Base-by-base conservation (phyloP, 2,797 vertebrate species). In the Phoebastria nigripes region DNA sequence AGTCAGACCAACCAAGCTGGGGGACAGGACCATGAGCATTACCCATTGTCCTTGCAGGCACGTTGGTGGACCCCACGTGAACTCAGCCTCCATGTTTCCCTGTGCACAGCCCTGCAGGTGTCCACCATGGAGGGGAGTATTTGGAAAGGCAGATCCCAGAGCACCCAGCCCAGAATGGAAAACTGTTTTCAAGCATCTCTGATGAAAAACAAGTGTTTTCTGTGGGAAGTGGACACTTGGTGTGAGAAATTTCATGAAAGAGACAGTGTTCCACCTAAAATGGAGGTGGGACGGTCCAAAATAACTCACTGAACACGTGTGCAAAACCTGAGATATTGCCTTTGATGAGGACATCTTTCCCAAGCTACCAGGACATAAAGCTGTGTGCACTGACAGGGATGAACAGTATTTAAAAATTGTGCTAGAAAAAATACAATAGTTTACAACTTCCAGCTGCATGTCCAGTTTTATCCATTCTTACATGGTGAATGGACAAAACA, bases 11-110 rank as follows among this genome's bases (percentile, higher is more conserved):
- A 13, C 6, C 0, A 8, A 79, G 19, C 17, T 31, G n/a, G 22
- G 51, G n/a, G 52, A 35, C 15, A 29, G 44, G 10, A 33, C 33
- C 21, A 3, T 0, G 2, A 56, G 28, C 44, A 67, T 15, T 31
- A 61, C 31, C 33, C 33, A 4, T 2, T 28, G 21, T 67, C 55
- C 37, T 46, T 74, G 39, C 29, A 69, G n/a, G 19, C 26, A 46
- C 1, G 0, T 1, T 65, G n/a, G 29, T 37, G 63, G n/a, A 14
- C 14, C 17, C 26, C 46, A 5, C 0, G 1, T 26, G 22, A 1
- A 1, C 35, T 24, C 46, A 61, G 19, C 2, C 29, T 61, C 18
- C 8, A 6, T 3, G 0, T 11, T 79, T 52, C 39, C 56, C 35
- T 69, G 20, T 28, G 16, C 41, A 59, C 6, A 72, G 54, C 39